These are phyloP conservation scores for Hypomecis atomaria DNA, from an alignment of 2,888 invertebrate genomes.

Conservation along the genomic window DNA sequence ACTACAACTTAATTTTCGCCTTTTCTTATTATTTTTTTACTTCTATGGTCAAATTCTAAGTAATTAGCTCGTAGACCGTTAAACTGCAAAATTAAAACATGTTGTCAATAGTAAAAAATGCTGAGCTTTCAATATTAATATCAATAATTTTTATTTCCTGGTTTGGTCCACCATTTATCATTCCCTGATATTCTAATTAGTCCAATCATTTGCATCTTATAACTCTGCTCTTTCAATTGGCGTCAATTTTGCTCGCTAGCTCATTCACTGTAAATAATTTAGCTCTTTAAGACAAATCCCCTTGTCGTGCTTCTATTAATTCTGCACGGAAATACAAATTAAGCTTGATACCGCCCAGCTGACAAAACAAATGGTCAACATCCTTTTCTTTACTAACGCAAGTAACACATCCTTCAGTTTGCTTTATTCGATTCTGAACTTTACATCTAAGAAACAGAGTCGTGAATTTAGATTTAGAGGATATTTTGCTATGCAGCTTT, in stretches of 20 bases:
- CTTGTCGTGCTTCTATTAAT: constrained; percentile 30
- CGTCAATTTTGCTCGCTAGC: neutral
- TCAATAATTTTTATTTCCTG: no score
- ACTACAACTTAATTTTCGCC: no score
- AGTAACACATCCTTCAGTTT: constrained; percentile 30
- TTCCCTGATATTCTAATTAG: no score
- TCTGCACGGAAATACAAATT: constrained; percentile 59
- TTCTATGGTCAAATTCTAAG: no score
- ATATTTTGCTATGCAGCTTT: neutral
- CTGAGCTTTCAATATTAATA: no score
- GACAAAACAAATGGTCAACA: constrained; percentile 57
- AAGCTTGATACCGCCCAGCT: constrained; percentile 49
- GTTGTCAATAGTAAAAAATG: no score
- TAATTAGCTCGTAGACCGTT: no score
- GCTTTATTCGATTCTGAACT: constrained; percentile 18
- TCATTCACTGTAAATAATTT: constrained; percentile 16
- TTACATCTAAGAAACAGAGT: neutral
- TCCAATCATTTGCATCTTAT: no score
- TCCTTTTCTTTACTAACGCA: constrained; percentile 44
- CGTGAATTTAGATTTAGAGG: neutral
- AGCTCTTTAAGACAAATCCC: constrained; percentile 32
- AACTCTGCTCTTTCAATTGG: no score
- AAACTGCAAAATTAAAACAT: no score
- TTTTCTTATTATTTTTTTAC: no score
- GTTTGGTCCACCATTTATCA: no score